Base-by-base conservation (phyloP, 2,888 invertebrate species). In the Lamellibrachia columna region DNA sequence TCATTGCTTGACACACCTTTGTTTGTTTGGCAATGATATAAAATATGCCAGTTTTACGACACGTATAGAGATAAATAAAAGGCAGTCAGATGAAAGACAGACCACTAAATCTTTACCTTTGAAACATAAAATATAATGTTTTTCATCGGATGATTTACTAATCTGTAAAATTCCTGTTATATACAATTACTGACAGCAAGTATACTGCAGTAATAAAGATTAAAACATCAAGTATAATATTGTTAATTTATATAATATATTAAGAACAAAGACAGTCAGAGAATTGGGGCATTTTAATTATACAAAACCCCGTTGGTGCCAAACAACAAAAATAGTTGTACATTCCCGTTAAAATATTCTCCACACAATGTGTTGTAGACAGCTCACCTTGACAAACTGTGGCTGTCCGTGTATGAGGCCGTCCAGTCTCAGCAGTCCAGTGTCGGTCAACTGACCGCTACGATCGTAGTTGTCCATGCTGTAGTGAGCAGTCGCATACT, bases 401-500 rank as follows among this genome's bases (percentile, higher is more conserved):
- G 92, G 91, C 7, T 28, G 53, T 1, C 93, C 93, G 52, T 60
- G 52, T 52, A 91, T 90, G 58, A 40, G 7, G 3, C 93, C 93
- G 52, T 90, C 8, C 15, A 90, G 91, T n/a, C 91, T 90, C 53
- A 75, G 91, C 52, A 92, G 53, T 22, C 93, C 91, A 11, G 40
- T 53, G 75, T 93, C 93, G 28, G 60, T 92, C 11, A 93, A 15
- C n/a, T 6, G 28, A 53, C 90, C 52, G 91, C 55, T 52, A 40
- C 15, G 52, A 22, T 55, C 75, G 91, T 93, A 92, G 92, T 93
- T 90, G 75, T 75, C 75, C 92, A 93, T 92, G 91, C 52, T 75
- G 92, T 55, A 92, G 90, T 93, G 91, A 15, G 52, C 90, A 4
- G 92, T 92, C 90, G 93, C 75, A 92, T 93, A 93, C 75, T 53